Evolutionary conservation across 2,888 invertebrate species (phyloP).

Genomic region (Rhamnusium bicolor): DNA sequence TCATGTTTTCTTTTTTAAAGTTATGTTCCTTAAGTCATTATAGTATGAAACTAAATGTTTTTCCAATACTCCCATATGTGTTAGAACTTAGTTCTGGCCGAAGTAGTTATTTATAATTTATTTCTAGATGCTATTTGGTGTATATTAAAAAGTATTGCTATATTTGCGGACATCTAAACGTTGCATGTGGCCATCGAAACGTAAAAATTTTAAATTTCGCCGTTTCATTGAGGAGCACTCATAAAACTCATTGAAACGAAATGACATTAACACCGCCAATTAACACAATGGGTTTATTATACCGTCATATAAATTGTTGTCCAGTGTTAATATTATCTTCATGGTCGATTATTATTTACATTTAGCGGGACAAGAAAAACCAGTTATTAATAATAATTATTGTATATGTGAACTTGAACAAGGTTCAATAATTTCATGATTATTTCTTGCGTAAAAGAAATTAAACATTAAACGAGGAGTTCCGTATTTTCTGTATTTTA

Average conservation of each 20-base stretch:
- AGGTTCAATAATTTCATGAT: conserved; percentile 60
- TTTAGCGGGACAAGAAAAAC: conserved; percentile 56
- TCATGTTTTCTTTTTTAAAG: no score
- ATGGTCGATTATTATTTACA: conserved; percentile 50
- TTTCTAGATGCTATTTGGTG: no score
- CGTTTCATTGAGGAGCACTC: background rate
- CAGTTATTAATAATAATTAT: conserved; percentile 60
- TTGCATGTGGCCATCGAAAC: background rate
- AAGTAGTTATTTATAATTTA: no score
- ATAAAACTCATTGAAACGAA: conserved; percentile 4
- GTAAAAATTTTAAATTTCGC: background rate
- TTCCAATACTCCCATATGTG: no score
- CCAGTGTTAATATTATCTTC: conserved; percentile 31
- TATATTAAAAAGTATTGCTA: background rate
- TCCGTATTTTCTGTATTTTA: conserved; percentile 9
- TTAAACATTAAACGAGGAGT: conserved; percentile 27
- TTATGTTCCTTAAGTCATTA: no score
- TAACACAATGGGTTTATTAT: conserved; percentile 31
- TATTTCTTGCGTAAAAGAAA: conserved; percentile 53
- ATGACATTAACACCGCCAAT: conserved; percentile 8
- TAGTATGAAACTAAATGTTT: no score
- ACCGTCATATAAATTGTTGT: conserved; percentile 11
- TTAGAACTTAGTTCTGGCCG: no score
- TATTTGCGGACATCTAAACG: background rate
- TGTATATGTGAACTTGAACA: conserved; percentile 58